Conservation (phyloP, 64 coral and sea anemone species). For the Pocillopora verrucosa region DNA sequence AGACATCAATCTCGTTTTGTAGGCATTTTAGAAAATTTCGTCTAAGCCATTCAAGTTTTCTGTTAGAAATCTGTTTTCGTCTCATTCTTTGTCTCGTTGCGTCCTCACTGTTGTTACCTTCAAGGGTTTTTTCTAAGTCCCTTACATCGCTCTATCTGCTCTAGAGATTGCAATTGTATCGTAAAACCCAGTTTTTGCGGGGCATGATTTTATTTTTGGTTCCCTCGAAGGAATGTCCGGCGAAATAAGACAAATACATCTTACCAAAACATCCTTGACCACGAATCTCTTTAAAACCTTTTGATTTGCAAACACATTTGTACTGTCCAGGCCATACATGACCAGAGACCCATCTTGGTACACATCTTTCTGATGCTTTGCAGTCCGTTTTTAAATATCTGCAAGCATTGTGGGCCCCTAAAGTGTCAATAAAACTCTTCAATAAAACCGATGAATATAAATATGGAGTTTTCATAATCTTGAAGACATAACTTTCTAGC, state of each 20-base stretch:
- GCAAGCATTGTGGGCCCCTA: conserved; percentile 25
- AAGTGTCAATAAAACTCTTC: not conserved
- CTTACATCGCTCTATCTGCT: no score
- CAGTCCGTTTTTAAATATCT: not conserved
- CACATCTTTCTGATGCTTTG: not conserved
- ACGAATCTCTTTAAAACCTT: not conserved
- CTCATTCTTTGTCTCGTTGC: no score
- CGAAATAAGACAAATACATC: not conserved
- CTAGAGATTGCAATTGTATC: no score
- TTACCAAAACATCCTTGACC: conserved; percentile 27
- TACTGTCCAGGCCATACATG: not conserved
- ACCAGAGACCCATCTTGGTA: not conserved
- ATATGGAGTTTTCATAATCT: not conserved
- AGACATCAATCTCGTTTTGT: no score
- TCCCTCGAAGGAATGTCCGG: not conserved
- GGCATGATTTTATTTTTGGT: not conserved
- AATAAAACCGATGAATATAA: not conserved
- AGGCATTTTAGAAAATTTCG: no score
- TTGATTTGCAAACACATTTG: not conserved
- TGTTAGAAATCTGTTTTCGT: no score
- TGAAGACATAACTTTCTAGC: no score
- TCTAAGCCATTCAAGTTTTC: no score
- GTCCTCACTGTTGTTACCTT: no score
- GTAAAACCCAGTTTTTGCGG: not conserved
- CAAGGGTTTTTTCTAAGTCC: no score